Base-by-base conservation (phyloP, 1,140 invertebrate species). In the Penaeus japonicus region DNA sequence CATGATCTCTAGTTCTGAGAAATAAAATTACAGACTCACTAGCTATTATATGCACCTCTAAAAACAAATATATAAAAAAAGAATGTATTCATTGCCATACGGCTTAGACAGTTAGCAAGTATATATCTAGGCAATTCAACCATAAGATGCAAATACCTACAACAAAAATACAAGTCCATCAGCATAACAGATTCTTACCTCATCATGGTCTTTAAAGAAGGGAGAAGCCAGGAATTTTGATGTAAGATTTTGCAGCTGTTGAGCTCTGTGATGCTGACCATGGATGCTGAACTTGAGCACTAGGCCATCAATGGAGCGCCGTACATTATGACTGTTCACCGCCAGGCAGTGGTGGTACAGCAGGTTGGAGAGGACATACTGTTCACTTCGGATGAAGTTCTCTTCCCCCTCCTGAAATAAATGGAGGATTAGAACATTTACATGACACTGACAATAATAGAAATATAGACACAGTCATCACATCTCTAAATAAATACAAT, bases 311-410 rank as follows among this genome's bases (percentile, higher is more conserved):
- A 93, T 91, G 55, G 91, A 90, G 84, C 92, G 92, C 84, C 92
- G 93, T 1, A 92, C 92, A 57, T 90, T 91, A 54, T 93, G 91
- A 57, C 92, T 92, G 53, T 93, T 91, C 4, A 93, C 91, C 4
- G 93, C 93, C 10, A 93, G 88, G 75, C 92, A 93, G 30, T 92
- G 91, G 89, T 93, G 93, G 70, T 93, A 92, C 85, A 93, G 93
- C 2, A 93, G 92, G 89, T 92, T 93, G 22, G 92, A 92, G 3
- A 92, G 83, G n/a, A 92, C 93, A 89, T 91, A 93, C 62, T 92
- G 92, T 89, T 93, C 93, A 75, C 92, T 93, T 47, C 92, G 90
- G 12, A 90, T 91, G 91, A 93, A 93, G 70, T 92, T 92, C 90
- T 93, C 92, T 84, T 93, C 92, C 81, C 90, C 87, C 90, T 92